These are phyloP conservation scores for Tetramorium bicarinatum DNA, from an alignment of 2,888 invertebrate species.

Conservation along the genomic window DNA sequence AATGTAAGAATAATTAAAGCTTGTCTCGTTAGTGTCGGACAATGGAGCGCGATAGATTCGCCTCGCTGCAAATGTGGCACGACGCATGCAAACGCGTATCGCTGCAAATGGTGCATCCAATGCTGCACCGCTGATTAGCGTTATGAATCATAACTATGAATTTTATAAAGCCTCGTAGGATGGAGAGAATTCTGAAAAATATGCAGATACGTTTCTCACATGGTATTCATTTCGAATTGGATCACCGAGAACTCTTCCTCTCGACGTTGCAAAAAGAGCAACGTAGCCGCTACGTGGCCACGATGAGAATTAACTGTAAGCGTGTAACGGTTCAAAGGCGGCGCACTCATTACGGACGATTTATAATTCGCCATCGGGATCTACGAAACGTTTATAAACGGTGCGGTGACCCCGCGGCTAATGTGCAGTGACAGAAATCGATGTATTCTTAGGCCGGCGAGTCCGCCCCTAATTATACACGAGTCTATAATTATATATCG, in stretches of 20 bases:
- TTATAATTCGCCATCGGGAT: slow-evolving; percentile 51
- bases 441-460: slow-evolving; percentile 42
- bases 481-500: slow-evolving; percentile 47
- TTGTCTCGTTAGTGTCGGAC: slow-evolving; percentile 62
- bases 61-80: slow-evolving; percentile 57
- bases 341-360: slow-evolving; percentile 52
- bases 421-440: slow-evolving; percentile 52
- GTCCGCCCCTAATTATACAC: slow-evolving; percentile 46
- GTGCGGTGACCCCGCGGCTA: slow-evolving; percentile 46
- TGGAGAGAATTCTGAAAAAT: neutral
- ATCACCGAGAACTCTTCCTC: slow-evolving; percentile 3
- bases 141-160: neutral
- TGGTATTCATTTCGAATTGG: slow-evolving; percentile 3
- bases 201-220: neutral
- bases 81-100: slow-evolving; percentile 22
- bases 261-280: slow-evolving; percentile 9
- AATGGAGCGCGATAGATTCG: slow-evolving; percentile 64
- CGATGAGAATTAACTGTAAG: slow-evolving; percentile 46
- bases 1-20: slow-evolving; percentile 58
- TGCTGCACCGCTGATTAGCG: neutral
- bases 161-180: neutral
- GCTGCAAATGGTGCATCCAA: neutral
- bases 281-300: slow-evolving; percentile 8
- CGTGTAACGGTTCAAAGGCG: slow-evolving; percentile 43
- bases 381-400: slow-evolving; percentile 46